Evolutionary conservation across 2,797 vertebrate genomes (phyloP).

Genomic region (Squalus acanthias): DNA sequence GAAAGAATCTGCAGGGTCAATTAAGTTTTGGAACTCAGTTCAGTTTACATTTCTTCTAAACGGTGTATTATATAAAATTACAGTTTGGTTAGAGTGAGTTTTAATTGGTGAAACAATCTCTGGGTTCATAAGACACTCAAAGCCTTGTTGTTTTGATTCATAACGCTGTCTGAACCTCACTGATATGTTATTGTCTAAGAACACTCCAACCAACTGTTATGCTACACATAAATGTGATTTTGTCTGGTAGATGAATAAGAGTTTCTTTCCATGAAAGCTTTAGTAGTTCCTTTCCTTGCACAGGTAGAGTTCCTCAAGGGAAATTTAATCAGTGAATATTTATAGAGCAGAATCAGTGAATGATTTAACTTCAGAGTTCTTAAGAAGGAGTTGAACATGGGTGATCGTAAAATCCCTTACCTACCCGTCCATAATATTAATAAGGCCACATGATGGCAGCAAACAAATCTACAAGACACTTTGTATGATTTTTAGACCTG

Average conservation of each 20-base stretch:
- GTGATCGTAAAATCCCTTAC: not conserved
- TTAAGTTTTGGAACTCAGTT: not conserved
- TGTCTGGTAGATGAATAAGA: not conserved
- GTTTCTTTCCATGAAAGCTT: not conserved
- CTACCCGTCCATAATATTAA: too few relatives aligned
- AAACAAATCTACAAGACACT: not conserved
- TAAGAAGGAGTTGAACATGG: not conserved
- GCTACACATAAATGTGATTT: not conserved
- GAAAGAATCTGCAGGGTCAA: not conserved
- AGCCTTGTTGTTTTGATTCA: not conserved
- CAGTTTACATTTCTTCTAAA: not conserved
- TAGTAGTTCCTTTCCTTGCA: not conserved
- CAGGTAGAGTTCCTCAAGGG: not conserved
- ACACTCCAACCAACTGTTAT: not conserved
- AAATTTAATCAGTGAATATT: not conserved
- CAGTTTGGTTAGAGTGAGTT: not conserved
- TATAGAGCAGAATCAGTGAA: not conserved
- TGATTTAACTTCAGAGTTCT: not conserved
- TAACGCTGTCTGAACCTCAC: not conserved
- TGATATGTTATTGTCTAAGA: not conserved
- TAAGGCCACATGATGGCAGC: conserved; percentile 29
- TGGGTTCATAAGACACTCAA: not conserved
- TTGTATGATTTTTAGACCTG: not conserved
- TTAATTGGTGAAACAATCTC: not conserved
- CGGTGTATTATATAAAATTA: not conserved